Evolutionary conservation across 2,888 invertebrate genomes (phyloP).

Genomic region (Meteorus cinctellus): DNA sequence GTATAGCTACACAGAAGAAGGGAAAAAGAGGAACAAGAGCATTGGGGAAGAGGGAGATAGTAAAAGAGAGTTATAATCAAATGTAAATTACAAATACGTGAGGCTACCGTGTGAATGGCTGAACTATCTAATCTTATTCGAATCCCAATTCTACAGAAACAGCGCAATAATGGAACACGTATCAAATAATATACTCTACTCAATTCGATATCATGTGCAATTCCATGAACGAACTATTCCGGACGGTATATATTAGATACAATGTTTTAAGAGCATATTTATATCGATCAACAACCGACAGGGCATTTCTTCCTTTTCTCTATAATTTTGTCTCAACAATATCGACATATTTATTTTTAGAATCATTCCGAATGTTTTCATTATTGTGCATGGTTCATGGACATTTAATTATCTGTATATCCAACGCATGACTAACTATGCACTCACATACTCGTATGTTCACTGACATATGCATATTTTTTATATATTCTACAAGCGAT

Average conservation of each 20-base stretch:
- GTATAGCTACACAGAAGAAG: conserved; percentile 31
- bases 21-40: background rate
- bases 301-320: background rate
- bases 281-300: background rate
- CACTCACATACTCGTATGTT: background rate
- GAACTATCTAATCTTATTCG: conserved; percentile 66
- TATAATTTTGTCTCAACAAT: background rate
- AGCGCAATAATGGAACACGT: conserved; percentile 70
- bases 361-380: background rate
- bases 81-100: conserved; percentile 73
- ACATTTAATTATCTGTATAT: background rate
- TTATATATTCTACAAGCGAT: conserved; percentile 5
- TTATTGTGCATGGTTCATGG: background rate
- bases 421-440: background rate
- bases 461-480: background rate
- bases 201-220: conserved; percentile 68
- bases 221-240: conserved; percentile 39
- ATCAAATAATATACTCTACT: conserved; percentile 71
- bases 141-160: conserved; percentile 50
- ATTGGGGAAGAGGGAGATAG: background rate
- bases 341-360: background rate
- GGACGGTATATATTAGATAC: conserved; percentile 6
- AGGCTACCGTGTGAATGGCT: conserved; percentile 71
- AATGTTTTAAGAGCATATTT: background rate
- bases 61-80: conserved; percentile 70